phyloP scores from a whole-genome alignment of 2,113 vertebrate species.

The Raja brachyura region DNA sequence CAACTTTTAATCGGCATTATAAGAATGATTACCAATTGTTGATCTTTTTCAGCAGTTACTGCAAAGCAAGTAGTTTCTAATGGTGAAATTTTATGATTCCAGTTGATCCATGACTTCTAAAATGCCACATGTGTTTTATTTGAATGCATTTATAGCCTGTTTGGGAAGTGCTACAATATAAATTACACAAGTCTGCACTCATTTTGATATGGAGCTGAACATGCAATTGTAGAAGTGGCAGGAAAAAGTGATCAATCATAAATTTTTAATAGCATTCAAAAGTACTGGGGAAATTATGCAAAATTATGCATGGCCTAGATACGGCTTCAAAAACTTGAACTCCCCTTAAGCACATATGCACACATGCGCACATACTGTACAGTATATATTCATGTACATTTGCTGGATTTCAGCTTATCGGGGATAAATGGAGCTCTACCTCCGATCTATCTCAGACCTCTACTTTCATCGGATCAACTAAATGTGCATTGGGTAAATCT shows the following conservation, averaged over 20 bases:
- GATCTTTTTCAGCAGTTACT: not conserved
- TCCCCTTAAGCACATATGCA: not conserved
- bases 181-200: conserved; percentile 24
- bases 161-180: not conserved
- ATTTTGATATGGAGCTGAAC: conserved; percentile 1
- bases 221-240: not conserved
- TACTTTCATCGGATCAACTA: not conserved
- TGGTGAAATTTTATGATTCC: not conserved
- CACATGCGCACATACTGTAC: no score
- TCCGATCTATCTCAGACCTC: not conserved
- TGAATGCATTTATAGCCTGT: not conserved
- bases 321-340: conserved; percentile 13
- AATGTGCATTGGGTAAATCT: not conserved
- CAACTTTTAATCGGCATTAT: not conserved
- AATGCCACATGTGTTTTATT: not conserved
- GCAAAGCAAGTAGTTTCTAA: not conserved
- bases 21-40: not conserved
- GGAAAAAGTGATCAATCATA: conserved; percentile 30
- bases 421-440: not conserved
- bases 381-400: not conserved
- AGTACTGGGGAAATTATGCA: conserved; percentile 2
- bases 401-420: not conserved
- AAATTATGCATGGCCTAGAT: conserved; percentile 36
- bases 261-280: conserved; percentile 34
- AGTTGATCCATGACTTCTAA: conserved; percentile 28